Conservation (phyloP, 2,113 vertebrate species). For the Xenotilapia caudafasciata region DNA sequence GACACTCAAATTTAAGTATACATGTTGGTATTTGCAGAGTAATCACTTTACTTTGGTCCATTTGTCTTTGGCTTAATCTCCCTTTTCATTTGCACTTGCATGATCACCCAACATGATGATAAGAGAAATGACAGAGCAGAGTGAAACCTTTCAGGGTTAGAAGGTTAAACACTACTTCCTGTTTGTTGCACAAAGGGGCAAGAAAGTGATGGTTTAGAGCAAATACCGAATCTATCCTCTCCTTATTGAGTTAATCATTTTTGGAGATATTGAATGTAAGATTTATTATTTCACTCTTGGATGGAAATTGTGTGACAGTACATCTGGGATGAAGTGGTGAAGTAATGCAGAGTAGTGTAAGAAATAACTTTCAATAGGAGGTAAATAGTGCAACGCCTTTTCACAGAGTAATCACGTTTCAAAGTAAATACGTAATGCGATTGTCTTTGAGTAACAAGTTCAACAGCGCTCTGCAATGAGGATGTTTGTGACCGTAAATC, state of each 20-base stretch:
- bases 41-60: neutral
- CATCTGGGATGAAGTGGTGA: neutral
- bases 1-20: neutral
- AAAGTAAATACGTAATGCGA: neutral
- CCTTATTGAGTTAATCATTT: neutral
- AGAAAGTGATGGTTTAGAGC: neutral
- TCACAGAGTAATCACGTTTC: neutral
- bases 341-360: neutral
- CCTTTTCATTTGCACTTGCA: neutral
- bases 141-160: neutral
- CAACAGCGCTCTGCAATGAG: neutral
- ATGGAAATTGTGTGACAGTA: neutral
- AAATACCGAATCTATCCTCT: neutral
- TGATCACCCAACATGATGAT: neutral
- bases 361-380: neutral
- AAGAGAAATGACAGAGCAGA: neutral
- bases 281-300: neutral
- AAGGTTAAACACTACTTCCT: neutral
- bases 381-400: neutral
- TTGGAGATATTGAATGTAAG: neutral
- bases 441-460: neutral
- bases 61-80: neutral
- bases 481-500: neutral
- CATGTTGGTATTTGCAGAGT: neutral
- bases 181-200: neutral